phyloP scores from a whole-genome alignment of 2,888 invertebrate genomes.

The Stratiomys singularior region DNA sequence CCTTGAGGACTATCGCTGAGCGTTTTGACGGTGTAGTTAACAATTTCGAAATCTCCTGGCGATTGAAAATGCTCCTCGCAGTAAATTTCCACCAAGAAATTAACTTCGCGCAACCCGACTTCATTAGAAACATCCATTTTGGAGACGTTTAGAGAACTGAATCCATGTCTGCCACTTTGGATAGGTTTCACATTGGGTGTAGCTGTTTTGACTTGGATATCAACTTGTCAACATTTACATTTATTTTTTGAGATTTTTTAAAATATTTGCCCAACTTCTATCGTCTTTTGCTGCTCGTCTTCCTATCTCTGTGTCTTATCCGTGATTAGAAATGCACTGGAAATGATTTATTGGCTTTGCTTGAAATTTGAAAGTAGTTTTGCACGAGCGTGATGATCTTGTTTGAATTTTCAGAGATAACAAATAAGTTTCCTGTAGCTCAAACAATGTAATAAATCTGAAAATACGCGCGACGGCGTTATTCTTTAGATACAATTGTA shows the following conservation, averaged over 20 bases:
- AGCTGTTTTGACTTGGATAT: background rate
- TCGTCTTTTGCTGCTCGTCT: background rate
- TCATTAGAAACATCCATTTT: conserved; percentile 33
- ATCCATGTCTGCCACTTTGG: background rate
- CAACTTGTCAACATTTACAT: too few species aligned
- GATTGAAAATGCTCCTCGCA: background rate
- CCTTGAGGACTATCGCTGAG: conserved; percentile 32
- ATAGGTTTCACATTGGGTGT: background rate
- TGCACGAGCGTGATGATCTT: background rate
- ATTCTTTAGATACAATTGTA: too few species aligned
- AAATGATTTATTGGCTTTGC: background rate
- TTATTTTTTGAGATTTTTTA: too few species aligned
- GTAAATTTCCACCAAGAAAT: conserved; percentile 12
- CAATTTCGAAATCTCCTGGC: background rate
- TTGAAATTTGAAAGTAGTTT: background rate
- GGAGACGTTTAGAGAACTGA: background rate
- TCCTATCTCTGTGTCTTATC: background rate
- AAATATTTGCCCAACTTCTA: conserved; percentile 1
- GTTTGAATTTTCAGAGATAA: background rate
- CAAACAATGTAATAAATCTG: too few species aligned
- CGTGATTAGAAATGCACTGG: background rate
- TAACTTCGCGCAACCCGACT: conserved; percentile 2
- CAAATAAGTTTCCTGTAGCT: background rate
- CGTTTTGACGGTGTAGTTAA: background rate
- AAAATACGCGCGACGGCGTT: background rate